Evolutionary conservation across 2,113 vertebrate genomes (phyloP).

Genomic region (Mormyrus iriodes): DNA sequence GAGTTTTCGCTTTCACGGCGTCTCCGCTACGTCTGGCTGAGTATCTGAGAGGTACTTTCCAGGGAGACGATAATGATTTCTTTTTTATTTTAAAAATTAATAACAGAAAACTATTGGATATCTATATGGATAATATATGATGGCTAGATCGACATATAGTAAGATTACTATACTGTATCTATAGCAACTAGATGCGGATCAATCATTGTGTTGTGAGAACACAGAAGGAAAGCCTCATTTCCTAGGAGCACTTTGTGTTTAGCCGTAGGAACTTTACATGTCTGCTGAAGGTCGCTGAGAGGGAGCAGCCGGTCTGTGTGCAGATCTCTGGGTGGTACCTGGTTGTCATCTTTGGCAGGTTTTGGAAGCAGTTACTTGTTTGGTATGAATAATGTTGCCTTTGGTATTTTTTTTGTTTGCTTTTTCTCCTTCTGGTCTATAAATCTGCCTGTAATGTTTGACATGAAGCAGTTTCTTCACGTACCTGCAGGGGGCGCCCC

Average conservation of each 20-base stretch:
- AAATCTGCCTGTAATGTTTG: not conserved
- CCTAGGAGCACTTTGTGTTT: constrained; percentile 60
- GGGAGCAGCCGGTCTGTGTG: constrained; percentile 26
- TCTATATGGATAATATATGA: constrained; percentile 62
- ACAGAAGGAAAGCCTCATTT: constrained; percentile 55
- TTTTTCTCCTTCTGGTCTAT: not conserved
- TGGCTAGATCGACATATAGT: constrained; percentile 51
- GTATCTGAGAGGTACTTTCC: constrained; percentile 60
- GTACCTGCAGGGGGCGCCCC: not conserved
- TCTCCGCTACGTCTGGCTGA: constrained; percentile 54
- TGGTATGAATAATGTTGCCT: not conserved
- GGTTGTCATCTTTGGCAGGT: not conserved
- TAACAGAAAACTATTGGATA: constrained; percentile 53
- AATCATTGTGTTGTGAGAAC: constrained; percentile 59
- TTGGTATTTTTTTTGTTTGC: constrained; percentile 2
- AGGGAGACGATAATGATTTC: constrained; percentile 68
- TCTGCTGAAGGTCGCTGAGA: constrained; percentile 28
- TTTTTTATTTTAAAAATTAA: constrained; percentile 24
- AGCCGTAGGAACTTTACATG: constrained; percentile 33
- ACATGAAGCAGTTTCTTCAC: not conserved
- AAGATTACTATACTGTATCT: constrained; percentile 54
- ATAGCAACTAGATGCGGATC: constrained; percentile 60
- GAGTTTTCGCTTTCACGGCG: constrained; percentile 39
- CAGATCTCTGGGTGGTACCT: not conserved
- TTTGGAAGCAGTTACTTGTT: not conserved